A percentile compares a stretch with the other conserved stretches of the same genome.
phyloP scores from a whole-genome alignment of 1,140 invertebrate genomes.

The Diachasma alloeum region DNA sequence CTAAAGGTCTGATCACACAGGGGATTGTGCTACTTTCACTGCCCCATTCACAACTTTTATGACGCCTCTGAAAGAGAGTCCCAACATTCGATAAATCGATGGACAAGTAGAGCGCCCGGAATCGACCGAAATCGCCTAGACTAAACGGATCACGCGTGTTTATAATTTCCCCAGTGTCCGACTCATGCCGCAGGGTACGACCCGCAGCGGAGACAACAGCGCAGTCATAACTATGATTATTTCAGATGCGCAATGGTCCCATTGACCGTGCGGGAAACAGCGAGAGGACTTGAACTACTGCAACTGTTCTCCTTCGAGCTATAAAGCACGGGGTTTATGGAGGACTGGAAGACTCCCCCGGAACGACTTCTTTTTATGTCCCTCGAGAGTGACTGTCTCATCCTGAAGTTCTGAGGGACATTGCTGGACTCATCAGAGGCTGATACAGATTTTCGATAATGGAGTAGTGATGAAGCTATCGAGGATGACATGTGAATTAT shows the following conservation, averaged over 20 bases:
- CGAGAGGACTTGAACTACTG: neutral
- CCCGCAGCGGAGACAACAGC: neutral
- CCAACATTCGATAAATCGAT: neutral
- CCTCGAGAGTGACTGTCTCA: neutral
- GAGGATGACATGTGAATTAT: neutral
- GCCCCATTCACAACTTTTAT: neutral
- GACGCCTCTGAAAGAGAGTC: neutral
- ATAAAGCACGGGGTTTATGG: neutral
- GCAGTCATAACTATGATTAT: neutral
- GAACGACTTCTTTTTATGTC: neutral
- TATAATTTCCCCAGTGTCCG: conserved; percentile 30
- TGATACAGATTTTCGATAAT: neutral
- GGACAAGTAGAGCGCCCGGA: neutral
- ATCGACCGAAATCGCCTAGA: neutral
- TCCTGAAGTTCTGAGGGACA: neutral
- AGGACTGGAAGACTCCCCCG: neutral
- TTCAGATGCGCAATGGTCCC: neutral
- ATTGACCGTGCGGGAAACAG: too few relatives aligned
- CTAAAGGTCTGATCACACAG: neutral
- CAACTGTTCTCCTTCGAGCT: neutral
- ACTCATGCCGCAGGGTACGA: too few relatives aligned
- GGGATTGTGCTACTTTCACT: neutral
- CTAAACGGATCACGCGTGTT: conserved; percentile 6
- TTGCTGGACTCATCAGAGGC: neutral
- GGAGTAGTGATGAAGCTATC: neutral